These are phyloP conservation scores for Agonopterix alstromeriana DNA, from an alignment of 2,888 invertebrate genomes.

Conservation along the genomic window DNA sequence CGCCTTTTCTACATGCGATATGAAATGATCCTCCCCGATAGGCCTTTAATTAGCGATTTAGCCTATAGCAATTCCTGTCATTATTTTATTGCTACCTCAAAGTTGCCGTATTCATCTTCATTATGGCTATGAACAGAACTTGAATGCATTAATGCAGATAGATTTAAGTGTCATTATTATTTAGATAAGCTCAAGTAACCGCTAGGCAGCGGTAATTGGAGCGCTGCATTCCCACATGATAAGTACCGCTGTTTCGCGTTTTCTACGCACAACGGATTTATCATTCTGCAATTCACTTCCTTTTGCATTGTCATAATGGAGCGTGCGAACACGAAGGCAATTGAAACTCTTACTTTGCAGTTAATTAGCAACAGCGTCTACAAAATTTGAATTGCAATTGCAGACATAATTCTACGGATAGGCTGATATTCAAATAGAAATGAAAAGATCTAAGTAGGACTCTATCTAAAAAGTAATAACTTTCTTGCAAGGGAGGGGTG, in stretches of 20 bases:
- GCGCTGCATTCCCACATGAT: slow-evolving; percentile 65
- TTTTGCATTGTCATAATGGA: slow-evolving; percentile 26
- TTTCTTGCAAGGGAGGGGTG: too few relatives aligned
- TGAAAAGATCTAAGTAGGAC: too few relatives aligned
- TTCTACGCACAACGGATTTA: slow-evolving; percentile 49
- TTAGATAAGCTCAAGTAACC: slow-evolving; percentile 31
- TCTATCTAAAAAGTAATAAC: too few relatives aligned
- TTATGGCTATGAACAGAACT: neutral
- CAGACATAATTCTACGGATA: too few relatives aligned
- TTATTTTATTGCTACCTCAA: neutral
- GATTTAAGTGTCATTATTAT: slow-evolving; percentile 12
- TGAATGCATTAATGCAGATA: neutral
- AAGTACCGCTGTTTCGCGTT: slow-evolving; percentile 40
- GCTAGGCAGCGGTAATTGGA: slow-evolving; percentile 48
- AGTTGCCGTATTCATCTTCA: neutral
- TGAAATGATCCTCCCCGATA: neutral
- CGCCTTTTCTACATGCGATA: neutral
- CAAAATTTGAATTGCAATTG: slow-evolving; percentile 1
- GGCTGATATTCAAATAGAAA: too few relatives aligned
- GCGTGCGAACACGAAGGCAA: slow-evolving; percentile 30
- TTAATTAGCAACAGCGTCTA: neutral
- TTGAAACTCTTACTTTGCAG: too few relatives aligned
- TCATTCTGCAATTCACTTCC: slow-evolving; percentile 49
- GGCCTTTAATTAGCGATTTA: neutral
- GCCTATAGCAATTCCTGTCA: slow-evolving; percentile 1